Percentiles rank a stretch among this genome's conserved stretches.
Conservation (phyloP, 2,113 vertebrate genomes). For the Pyxicephalus adspersus region DNA sequence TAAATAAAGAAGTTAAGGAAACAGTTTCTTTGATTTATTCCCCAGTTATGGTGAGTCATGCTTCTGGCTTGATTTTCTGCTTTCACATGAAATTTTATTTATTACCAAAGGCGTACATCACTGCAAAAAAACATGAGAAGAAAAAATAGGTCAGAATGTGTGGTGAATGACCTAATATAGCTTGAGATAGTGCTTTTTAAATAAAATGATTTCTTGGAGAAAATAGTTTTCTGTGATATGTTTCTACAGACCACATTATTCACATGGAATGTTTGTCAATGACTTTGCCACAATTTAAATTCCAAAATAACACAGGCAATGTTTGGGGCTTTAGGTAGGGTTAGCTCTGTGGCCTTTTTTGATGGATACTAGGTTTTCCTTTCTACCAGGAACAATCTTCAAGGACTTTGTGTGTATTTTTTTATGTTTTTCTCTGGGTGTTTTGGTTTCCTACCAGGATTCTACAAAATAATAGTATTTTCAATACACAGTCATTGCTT, state of each 20-base stretch:
- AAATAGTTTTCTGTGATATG: slow-evolving; percentile 20
- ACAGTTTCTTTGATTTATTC: slow-evolving; percentile 6
- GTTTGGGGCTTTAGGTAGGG: too few relatives aligned
- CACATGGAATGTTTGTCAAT: not conserved
- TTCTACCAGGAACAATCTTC: too few relatives aligned
- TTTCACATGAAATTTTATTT: slow-evolving; percentile 41
- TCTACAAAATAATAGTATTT: too few relatives aligned
- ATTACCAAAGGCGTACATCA: slow-evolving; percentile 10
- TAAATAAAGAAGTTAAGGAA: slow-evolving; percentile 12
- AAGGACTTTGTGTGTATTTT: too few relatives aligned
- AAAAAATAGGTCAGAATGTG: slow-evolving; percentile 27
- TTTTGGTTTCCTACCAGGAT: too few relatives aligned
- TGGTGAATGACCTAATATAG: slow-evolving; percentile 24
- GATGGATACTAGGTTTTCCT: too few relatives aligned
- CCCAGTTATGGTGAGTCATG: slow-evolving; percentile 39
- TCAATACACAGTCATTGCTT: too few relatives aligned
- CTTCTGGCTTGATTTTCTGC: slow-evolving; percentile 28
- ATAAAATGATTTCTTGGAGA: not conserved
- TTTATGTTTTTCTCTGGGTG: too few relatives aligned
- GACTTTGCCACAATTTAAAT: not conserved
- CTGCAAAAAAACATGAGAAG: slow-evolving; percentile 38
- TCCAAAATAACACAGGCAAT: not conserved
- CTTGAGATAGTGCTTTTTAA: slow-evolving; percentile 1
- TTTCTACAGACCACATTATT: slow-evolving; percentile 10
- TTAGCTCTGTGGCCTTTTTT: too few relatives aligned